phyloP scores from a whole-genome alignment of 2,888 invertebrate species.

The Drosophila meridiana region DNA sequence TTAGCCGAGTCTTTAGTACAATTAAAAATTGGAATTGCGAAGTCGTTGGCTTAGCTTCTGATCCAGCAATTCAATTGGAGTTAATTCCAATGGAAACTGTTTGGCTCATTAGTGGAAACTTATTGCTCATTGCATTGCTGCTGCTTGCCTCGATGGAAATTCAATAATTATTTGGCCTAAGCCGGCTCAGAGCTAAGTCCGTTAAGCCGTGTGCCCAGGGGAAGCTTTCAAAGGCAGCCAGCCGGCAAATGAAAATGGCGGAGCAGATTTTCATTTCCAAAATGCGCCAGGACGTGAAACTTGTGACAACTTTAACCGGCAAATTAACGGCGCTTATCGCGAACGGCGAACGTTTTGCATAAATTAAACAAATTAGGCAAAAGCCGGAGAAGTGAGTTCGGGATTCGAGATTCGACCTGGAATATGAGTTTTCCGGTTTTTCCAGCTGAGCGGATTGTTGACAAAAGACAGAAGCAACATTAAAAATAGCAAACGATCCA shows the following conservation, averaged over 20 bases:
- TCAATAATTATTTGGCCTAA: constrained; percentile 43
- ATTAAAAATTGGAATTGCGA: background rate
- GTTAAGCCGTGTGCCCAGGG: constrained; percentile 29
- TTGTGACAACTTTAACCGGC: constrained; percentile 73
- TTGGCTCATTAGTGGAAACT: background rate
- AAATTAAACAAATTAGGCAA: constrained; percentile 78
- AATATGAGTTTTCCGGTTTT: constrained; percentile 44
- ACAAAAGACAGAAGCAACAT: constrained; percentile 47
- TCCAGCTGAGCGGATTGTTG: constrained; percentile 66
- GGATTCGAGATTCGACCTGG: constrained; percentile 21
- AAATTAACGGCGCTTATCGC: constrained; percentile 74
- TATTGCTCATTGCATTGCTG: constrained; percentile 4
- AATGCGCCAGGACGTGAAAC: constrained; percentile 31
- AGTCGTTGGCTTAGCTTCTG: background rate
- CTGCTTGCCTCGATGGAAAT: constrained; percentile 21
- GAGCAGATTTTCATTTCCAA: constrained; percentile 41
- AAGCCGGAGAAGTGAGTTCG: constrained; percentile 55
- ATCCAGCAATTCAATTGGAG: constrained; percentile 9
- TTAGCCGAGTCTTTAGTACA: background rate
- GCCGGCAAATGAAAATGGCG: constrained; percentile 56
- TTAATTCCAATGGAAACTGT: constrained; percentile 2
- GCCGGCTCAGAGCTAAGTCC: constrained; percentile 42
- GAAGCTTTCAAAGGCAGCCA: constrained; percentile 44
- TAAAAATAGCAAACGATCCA: constrained; percentile 42
- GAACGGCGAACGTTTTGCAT: constrained; percentile 74